Conservation (phyloP, 2,888 invertebrate genomes). For the Tenthredo amoena region DNA sequence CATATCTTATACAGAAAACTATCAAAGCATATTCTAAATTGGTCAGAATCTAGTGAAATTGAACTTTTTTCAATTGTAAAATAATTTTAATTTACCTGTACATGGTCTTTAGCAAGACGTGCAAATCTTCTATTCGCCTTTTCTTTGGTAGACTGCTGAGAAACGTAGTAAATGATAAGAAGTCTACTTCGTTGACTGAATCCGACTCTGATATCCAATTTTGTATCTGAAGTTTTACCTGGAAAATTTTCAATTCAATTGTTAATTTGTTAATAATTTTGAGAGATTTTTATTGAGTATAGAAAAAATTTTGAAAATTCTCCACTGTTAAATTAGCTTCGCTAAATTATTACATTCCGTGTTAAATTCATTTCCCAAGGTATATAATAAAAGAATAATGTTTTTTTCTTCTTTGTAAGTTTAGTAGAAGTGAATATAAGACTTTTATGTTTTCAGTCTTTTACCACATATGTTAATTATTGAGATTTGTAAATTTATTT, state of each 20-base stretch:
- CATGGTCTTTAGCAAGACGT: constrained; percentile 73
- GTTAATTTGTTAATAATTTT: constrained; percentile 26
- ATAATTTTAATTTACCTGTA: constrained; percentile 66
- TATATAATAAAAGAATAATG: not conserved
- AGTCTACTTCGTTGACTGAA: constrained; percentile 73
- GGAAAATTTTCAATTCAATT: constrained; percentile 56
- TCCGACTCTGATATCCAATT: constrained; percentile 72
- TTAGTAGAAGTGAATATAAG: too few species aligned
- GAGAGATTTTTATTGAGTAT: not conserved
- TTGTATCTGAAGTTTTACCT: constrained; percentile 74
- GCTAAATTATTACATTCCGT: not conserved
- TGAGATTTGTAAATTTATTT: too few species aligned
- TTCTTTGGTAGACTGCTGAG: constrained; percentile 74
- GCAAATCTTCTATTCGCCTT: constrained; percentile 73
- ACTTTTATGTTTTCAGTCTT: too few species aligned
- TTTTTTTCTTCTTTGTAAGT: not conserved
- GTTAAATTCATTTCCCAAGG: not conserved
- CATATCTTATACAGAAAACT: not conserved
- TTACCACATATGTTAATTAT: too few species aligned
- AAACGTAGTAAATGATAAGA: constrained; percentile 74
- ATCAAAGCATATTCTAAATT: not conserved
- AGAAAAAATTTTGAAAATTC: not conserved
- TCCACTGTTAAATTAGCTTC: not conserved
- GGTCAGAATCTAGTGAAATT: not conserved
- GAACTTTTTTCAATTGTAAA: not conserved